Conservation (phyloP, 2,113 vertebrate genomes). For the Gulo gulo region DNA sequence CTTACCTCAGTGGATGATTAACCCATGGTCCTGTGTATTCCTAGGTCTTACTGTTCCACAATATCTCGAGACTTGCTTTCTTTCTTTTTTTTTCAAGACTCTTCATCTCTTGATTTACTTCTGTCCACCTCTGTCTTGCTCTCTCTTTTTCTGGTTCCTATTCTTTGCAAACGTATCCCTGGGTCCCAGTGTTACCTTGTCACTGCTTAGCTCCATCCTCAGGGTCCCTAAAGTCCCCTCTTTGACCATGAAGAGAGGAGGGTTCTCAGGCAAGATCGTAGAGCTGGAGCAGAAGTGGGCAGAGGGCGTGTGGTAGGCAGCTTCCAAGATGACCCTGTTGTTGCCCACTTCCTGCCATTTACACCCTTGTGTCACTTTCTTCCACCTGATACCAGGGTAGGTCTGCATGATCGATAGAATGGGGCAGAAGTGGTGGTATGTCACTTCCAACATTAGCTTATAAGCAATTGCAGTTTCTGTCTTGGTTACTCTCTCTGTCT, state of each 20-base stretch:
- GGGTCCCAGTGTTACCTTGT: not conserved
- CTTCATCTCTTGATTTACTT: not conserved
- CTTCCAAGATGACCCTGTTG: not conserved
- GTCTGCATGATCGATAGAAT: not conserved
- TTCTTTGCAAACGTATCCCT: not conserved
- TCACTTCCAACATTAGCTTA: not conserved
- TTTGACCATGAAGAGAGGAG: not conserved
- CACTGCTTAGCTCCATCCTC: not conserved
- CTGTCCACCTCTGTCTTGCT: not conserved
- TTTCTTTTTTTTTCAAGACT: not conserved
- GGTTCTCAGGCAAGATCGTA: not conserved
- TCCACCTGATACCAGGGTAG: not conserved
- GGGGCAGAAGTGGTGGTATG: not conserved
- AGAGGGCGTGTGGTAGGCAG: not conserved
- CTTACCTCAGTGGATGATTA: not conserved
- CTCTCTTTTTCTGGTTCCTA: not conserved
- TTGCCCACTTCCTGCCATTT: not conserved
- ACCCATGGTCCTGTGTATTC: not conserved
- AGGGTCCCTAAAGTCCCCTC: not conserved
- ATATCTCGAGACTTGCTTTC: not conserved
- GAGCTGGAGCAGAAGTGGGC: not conserved
- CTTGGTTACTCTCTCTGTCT: not conserved
- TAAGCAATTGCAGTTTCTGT: not conserved
- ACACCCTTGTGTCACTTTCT: not conserved
- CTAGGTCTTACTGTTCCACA: not conserved